Percentiles rank a stretch among this genome's conserved stretches.
Evolutionary conservation across 2,113 vertebrate genomes (phyloP).

Genomic region (Psammodynastes pulverulentus): DNA sequence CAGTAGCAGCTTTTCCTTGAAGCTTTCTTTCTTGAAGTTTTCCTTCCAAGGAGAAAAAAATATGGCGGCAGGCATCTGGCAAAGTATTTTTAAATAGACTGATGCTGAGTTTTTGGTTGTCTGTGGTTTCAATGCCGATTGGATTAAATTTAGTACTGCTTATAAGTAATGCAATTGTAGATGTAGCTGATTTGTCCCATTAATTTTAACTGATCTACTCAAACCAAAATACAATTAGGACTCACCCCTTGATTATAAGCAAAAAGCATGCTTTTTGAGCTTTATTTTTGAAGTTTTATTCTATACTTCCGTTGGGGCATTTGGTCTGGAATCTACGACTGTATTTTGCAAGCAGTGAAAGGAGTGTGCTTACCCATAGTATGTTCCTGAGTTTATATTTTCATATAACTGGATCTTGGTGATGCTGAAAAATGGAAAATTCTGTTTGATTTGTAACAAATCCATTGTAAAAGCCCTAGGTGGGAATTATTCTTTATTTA

Average conservation of each 20-base stretch:
- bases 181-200: not conserved
- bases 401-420: constrained; percentile 56
- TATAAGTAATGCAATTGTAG: not conserved
- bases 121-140: not conserved
- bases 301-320: not conserved
- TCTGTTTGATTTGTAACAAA: constrained; percentile 34
- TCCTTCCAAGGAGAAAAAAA: not conserved
- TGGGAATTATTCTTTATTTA: constrained; percentile 15
- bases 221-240: not conserved
- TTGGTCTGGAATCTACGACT: not conserved
- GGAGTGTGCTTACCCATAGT: not conserved
- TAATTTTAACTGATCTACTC: not conserved
- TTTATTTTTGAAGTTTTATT: not conserved
- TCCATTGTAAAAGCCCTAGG: not conserved
- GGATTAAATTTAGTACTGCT: not conserved
- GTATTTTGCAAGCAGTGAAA: not conserved
- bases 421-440: constrained; percentile 40
- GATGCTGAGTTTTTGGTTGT: fast-evolving
- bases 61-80: not conserved
- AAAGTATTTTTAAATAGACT: not conserved
- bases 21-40: not conserved
- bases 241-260: not conserved
- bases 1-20: not conserved
- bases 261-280: not conserved
- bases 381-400: not conserved